Evolutionary conservation across 2,888 invertebrate genomes (phyloP), one percentile per base, ranked within the genome.

Genomic region (Drosophila meridionalis): DNA sequence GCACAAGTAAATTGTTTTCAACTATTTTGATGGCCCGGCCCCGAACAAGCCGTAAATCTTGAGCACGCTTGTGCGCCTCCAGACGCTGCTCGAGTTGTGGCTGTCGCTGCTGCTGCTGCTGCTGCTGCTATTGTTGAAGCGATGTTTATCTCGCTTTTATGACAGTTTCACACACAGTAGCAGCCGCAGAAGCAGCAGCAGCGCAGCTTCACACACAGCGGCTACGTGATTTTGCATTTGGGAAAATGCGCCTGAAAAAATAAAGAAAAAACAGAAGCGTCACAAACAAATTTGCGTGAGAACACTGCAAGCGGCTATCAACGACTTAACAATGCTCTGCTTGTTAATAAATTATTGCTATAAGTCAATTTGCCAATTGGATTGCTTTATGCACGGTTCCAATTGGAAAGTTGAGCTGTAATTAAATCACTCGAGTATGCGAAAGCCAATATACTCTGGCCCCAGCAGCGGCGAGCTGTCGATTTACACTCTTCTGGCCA

Each of bases 21-120:
- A 80, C 83, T 82, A 80, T 75, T 79, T 82, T 80, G 80, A 82
- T 80, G 52, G 68, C 68, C 56, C 53, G 69, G 43, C 76, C 61
- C 66, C 47, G 62, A 40, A 56, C 68, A 56, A 63, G 73, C 61
- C 76, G 80, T 82, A 79, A 79, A 80, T 79, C 82, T 79, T 76
- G 30, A 73, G 74, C 74, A 61, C 73, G 74, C 50, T 52, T 52
- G 50, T 52, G 50, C 50, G 50, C 50, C 50, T 52, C 50, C 73
- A 74, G 42, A 73, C 74, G 56, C 52, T 43, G 56, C 59, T 73
- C 40, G 59, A 70, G 48, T 60, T 60, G 40, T 52, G 32, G 69
- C 69, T 57, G 61, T 57, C n/a, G 48, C 45, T 52, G 30, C 34
- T 30, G 55, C 30, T 38, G 14, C 6, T 2, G n/a, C 14, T 5